A percentile compares a stretch with the other conserved stretches of the same genome.
Evolutionary conservation across 64 coral and sea anemone genomes (phyloP).

Genomic region (Montipora efflorescens): DNA sequence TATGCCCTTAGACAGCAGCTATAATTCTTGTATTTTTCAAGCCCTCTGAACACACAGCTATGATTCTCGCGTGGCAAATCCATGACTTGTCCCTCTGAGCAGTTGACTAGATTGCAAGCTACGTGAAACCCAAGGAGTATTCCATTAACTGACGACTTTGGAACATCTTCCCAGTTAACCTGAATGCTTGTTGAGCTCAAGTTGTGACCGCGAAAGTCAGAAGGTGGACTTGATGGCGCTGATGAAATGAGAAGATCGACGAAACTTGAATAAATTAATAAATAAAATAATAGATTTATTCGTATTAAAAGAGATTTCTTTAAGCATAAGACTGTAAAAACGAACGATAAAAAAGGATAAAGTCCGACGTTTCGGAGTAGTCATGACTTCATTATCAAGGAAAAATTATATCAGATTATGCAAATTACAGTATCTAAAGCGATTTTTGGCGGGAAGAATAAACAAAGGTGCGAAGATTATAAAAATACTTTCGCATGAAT

Average conservation of each 20-base stretch:
- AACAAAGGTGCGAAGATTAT: too few relatives aligned
- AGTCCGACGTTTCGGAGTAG: too few relatives aligned
- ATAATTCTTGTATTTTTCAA: not conserved
- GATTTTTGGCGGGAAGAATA: too few relatives aligned
- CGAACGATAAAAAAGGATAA: too few relatives aligned
- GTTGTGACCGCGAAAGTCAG: slow-evolving; percentile 23
- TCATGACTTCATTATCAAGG: too few relatives aligned
- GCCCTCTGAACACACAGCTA: not conserved
- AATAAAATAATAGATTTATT: not conserved
- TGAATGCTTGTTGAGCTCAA: slow-evolving; percentile 26
- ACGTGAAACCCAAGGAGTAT: slow-evolving; percentile 26
- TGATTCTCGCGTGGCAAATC: not conserved
- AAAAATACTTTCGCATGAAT: too few relatives aligned
- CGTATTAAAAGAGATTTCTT: too few relatives aligned
- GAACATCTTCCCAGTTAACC: slow-evolving; percentile 3
- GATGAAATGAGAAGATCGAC: not conserved
- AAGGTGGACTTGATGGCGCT: slow-evolving; percentile 24
- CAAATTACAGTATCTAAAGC: too few relatives aligned
- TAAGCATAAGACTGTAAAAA: too few relatives aligned
- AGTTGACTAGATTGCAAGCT: not conserved
- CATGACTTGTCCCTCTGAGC: not conserved
- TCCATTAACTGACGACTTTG: slow-evolving; percentile 11
- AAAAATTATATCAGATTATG: too few relatives aligned
- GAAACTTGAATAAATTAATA: rapidly evolving
- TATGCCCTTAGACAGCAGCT: slow-evolving; percentile 18